A percentile compares a stretch with the other conserved stretches of the same genome.
phyloP scores from a whole-genome alignment of 2,888 invertebrate species.

The Embidobia sp. region DNA sequence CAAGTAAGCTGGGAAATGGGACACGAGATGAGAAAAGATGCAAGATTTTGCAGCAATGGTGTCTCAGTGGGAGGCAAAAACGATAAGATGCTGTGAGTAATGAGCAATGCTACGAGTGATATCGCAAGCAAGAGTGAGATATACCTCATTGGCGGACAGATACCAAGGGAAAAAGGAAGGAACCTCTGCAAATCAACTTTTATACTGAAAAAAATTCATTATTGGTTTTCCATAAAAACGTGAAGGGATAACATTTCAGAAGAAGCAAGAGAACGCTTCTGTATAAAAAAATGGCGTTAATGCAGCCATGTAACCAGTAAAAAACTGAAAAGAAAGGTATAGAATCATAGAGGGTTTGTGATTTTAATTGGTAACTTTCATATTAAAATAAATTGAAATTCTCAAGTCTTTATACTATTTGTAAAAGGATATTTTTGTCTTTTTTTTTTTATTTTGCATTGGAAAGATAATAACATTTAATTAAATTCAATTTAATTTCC shows the following conservation, averaged over 20 bases:
- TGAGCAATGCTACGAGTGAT: slow-evolving; percentile 81
- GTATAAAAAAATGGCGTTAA: slow-evolving; percentile 50
- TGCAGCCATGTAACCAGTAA: slow-evolving; percentile 50
- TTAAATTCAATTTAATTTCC: too few species aligned
- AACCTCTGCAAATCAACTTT: slow-evolving; percentile 80
- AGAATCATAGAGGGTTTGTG: slow-evolving; percentile 17
- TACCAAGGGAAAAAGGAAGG: slow-evolving; percentile 70
- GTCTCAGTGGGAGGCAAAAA: slow-evolving; percentile 74
- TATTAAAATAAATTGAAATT: too few species aligned
- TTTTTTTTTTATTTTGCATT: too few species aligned
- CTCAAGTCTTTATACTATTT: too few species aligned
- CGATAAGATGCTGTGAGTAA: slow-evolving; percentile 81
- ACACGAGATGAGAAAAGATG: slow-evolving; percentile 66
- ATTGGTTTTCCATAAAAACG: slow-evolving; percentile 80
- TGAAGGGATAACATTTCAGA: slow-evolving; percentile 64
- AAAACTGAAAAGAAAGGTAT: slow-evolving; percentile 37
- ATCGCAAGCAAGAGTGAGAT: slow-evolving; percentile 74
- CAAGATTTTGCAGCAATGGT: slow-evolving; percentile 70
- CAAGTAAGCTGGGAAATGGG: slow-evolving; percentile 45
- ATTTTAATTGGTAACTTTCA: too few species aligned
- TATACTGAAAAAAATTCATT: slow-evolving; percentile 78
- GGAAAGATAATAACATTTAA: too few species aligned
- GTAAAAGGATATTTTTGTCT: too few species aligned
- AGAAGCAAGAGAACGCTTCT: slow-evolving; percentile 51
- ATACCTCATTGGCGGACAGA: slow-evolving; percentile 57